Conservation (phyloP, 2,797 vertebrate genomes). For the Meda fulgida region DNA sequence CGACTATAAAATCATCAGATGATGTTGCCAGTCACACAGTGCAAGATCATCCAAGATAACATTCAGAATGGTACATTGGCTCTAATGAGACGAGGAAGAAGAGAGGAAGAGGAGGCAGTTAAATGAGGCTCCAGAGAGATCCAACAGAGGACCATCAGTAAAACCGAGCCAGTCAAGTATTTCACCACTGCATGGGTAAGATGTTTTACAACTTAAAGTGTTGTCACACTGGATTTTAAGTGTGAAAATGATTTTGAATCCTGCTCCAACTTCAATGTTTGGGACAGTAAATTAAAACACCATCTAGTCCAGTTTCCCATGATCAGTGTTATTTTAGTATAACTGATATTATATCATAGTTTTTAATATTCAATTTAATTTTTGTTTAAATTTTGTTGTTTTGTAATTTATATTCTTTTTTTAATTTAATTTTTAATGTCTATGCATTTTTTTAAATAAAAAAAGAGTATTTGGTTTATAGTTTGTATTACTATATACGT, state of each 20-base stretch:
- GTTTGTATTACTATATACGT: not conserved
- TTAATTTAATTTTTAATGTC: no score
- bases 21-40: not conserved
- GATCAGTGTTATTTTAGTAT: not conserved
- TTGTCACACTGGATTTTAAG: not conserved
- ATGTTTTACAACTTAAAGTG: not conserved
- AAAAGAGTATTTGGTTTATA: not conserved
- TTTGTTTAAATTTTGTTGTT: not conserved
- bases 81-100: slow-evolving; percentile 42
- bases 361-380: not conserved
- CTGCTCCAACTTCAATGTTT: no score
- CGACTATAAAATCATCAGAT: slow-evolving; percentile 5
- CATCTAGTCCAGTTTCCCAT: not conserved
- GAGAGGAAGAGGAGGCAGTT: slow-evolving; percentile 33
- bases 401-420: not conserved
- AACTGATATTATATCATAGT: not conserved
- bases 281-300: not conserved
- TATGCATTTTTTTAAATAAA: not conserved
- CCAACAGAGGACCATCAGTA: slow-evolving; percentile 31
- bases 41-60: slow-evolving; percentile 32
- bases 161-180: slow-evolving; percentile 7
- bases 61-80: slow-evolving; percentile 21
- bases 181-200: not conserved
- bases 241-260: not conserved
- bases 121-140: slow-evolving; percentile 47